Evolutionary conservation across 2,113 vertebrate species (phyloP).

Genomic region (Gadus macrocephalus): DNA sequence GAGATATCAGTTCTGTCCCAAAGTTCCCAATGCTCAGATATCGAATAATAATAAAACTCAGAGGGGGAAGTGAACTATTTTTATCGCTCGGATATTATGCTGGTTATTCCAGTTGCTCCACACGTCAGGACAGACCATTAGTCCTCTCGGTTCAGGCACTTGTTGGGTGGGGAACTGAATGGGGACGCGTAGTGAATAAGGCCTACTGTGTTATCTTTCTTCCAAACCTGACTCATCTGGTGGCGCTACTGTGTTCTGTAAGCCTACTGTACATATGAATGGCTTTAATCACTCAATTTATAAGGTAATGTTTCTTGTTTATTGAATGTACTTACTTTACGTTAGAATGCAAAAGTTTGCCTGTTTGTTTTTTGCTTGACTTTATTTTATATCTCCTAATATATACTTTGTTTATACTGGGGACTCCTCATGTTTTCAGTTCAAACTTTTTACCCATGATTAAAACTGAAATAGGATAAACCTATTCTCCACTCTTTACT

Average conservation of each 20-base stretch:
- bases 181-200: no score
- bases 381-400: conserved; percentile 40
- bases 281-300: conserved; percentile 30
- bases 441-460: conserved; percentile 41
- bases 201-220: no score
- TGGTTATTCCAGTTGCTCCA: no score
- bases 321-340: conserved; percentile 31
- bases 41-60: no score
- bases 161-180: no score
- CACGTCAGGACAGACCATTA: no score
- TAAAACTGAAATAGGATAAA: conserved; percentile 50
- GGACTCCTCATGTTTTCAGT: conserved; percentile 28
- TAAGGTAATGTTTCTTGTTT: conserved; percentile 26
- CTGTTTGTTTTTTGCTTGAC: conserved; percentile 26
- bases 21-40: no score
- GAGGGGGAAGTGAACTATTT: no score
- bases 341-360: conserved; percentile 31
- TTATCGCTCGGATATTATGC: no score
- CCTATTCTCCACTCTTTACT: not conserved
- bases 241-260: not conserved
- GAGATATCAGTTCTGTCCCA: no score
- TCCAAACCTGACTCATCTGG: no score
- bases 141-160: not conserved
- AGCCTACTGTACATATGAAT: conserved; percentile 48
- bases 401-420: conserved; percentile 54